Base-by-base conservation (phyloP, 2,113 vertebrate species). In the Dicentrarchus labrax region DNA sequence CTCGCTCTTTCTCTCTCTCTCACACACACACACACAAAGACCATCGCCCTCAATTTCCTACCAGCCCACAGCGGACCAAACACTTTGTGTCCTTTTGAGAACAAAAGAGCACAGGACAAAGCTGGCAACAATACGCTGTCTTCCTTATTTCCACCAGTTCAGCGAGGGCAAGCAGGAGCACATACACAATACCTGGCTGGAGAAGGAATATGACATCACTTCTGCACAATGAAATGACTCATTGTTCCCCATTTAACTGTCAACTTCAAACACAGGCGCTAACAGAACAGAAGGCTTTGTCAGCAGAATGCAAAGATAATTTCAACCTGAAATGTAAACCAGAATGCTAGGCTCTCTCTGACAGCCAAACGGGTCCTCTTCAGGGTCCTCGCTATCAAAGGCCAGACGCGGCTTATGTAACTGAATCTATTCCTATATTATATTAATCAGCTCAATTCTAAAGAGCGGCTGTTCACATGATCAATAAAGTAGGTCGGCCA, bases 131-230 rank as follows among this genome's bases (percentile, higher is more conserved):
- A 71, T 64, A 72, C 10, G 5, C 43, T 22, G 59, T 79, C 79
- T 79, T 87, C 85, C 83, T 83, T 69, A 48, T 74, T 84, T 86
- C 77, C 86, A 84, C n/a, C 61, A 78, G 78, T 82, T 90, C 76
- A 86, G 62, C 2, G 70, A 87, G 87, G 62, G 62, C 60, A 70
- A 53, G 69, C 22, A 60, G 64, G 38, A 75, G 56, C 79, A 70
- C 81, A 75, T 17, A 84, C 75, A 90, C 83, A 89, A 78, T 82
- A 90, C 82, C 85, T 89, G 78, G 68, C 82, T 83, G 83, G 45
- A 88, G 72, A 74, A 71, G 78, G 84, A 84, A 85, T 74, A 86
- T 94, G 89, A 94, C 89, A 89, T 92, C 84, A 94, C 82, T 82
- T 64, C 88, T 87, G 59, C 70, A 87, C 82, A 84, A 92, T 85